Evolutionary conservation across 2,888 invertebrate genomes (phyloP), one percentile per base, ranked within the genome.

Genomic region (Xestia rhomboidea): DNA sequence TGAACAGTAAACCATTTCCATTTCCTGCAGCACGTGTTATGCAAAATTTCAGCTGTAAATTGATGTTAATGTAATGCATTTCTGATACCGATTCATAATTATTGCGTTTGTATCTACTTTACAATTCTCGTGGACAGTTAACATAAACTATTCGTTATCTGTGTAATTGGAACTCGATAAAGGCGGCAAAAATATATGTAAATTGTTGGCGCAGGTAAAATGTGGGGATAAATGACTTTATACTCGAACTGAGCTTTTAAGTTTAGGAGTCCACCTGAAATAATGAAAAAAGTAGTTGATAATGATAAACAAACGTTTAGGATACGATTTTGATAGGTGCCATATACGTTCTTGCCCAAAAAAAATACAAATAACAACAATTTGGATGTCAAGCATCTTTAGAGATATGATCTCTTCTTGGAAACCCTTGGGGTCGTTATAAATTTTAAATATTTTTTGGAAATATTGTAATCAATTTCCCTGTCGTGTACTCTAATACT

Each of bases 121-220:
- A 83, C 86, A 84, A 86, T 89, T 79, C 74, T 68, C 57, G 84
- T 78, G 68, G 86, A 88, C 88, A 87, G 79, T 73, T 79, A 85
- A 82, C 84, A 88, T 90, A 89, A 90, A 90, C 84, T 89, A 87
- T 90, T 84, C 79, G 84, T 83, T 89, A 90, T 90, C 88, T 89
- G 73, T 81, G 88, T 90, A 89, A 87, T 90, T 89, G 89, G 87
- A 89, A 89, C 87, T 90, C 76, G 85, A 89, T 90, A 87, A 87
- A 89, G 84, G 84, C 86, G 88, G 89, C 88, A 87, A 89, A 88
- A 88, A 87, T 88, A 87, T 82, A 88, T 80, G 82, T 76, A 85
- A 84, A 83, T 88, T 76, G 79, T 79, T 83, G 60, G 77, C 44
- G 66, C 62, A 70, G 68, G 70, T 81, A 88, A 85, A 88, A 76